These are phyloP conservation scores for Podargus strigoides DNA, from an alignment of 2,797 vertebrate species.

Conservation along the genomic window DNA sequence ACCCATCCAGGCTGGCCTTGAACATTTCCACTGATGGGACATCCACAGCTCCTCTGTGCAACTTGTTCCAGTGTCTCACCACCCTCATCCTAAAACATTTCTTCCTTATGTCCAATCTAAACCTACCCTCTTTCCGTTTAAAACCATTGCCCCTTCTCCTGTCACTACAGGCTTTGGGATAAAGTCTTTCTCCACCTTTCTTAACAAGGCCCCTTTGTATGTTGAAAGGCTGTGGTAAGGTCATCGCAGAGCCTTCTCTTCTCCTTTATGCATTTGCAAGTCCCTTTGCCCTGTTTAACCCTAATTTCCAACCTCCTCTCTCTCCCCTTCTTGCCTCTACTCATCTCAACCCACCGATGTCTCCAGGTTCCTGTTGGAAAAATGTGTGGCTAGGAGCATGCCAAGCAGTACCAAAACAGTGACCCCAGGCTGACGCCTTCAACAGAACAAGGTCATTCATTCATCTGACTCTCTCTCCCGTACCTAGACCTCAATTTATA, in stretches of 20 bases:
- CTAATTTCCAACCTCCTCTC: neutral
- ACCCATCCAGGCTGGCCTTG: neutral
- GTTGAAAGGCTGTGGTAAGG: accelerated
- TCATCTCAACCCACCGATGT: neutral
- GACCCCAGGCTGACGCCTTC: neutral
- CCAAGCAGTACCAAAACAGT: neutral
- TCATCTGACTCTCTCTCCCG: neutral
- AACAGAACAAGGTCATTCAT: neutral
- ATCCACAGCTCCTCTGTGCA: neutral
- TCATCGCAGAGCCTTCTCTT: neutral
- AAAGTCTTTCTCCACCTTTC: neutral
- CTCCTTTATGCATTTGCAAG: neutral
- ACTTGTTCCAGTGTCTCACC: neutral
- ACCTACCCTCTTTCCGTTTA: neutral
- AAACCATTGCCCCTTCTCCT: neutral
- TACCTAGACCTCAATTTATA: neutral
- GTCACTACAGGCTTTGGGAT: neutral
- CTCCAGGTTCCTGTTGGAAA: too few relatives aligned
- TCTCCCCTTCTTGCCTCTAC: neutral
- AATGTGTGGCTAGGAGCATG: too few relatives aligned
- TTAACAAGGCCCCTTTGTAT: neutral
- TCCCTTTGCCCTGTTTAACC: neutral
- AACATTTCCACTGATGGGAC: accelerated
- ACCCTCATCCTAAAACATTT: neutral
- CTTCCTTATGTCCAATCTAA: neutral